These are phyloP conservation scores for Pammene fasciana DNA, from an alignment of 2,888 invertebrate species.

Conservation along the genomic window DNA sequence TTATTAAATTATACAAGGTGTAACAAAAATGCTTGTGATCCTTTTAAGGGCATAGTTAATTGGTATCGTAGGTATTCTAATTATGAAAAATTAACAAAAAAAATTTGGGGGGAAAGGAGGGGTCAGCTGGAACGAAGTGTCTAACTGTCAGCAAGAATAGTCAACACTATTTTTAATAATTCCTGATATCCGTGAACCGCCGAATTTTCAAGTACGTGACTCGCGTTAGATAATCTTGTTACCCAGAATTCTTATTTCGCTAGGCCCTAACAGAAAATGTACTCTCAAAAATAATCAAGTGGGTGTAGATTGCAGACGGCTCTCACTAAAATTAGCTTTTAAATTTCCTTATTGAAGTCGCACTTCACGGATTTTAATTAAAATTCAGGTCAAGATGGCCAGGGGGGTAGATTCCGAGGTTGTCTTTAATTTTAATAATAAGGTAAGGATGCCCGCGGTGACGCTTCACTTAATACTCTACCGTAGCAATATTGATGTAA, in stretches of 20 bases:
- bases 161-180: too few relatives aligned
- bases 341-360: conserved; percentile 41
- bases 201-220: too few relatives aligned
- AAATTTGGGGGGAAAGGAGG: too few relatives aligned
- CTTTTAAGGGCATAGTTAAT: too few relatives aligned
- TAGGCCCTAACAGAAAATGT: conserved; percentile 9
- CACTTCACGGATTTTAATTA: conserved; percentile 40
- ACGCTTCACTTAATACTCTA: conserved; percentile 10
- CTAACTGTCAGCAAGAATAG: too few relatives aligned
- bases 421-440: conserved; percentile 33
- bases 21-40: too few relatives aligned
- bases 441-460: conserved; percentile 9
- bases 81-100: too few relatives aligned
- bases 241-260: background rate
- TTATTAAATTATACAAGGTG: too few relatives aligned
- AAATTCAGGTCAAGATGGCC: conserved; percentile 39
- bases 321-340: conserved; percentile 37
- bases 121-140: too few relatives aligned
- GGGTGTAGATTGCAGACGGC: conserved; percentile 28
- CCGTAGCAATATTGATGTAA: background rate
- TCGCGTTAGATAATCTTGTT: background rate
- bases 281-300: conserved; percentile 33
- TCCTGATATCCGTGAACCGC: too few relatives aligned
- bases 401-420: conserved; percentile 19
- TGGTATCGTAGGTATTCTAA: too few relatives aligned